Base-by-base conservation (phyloP, 2,113 vertebrate genomes). In the Fulmarus glacialis region DNA sequence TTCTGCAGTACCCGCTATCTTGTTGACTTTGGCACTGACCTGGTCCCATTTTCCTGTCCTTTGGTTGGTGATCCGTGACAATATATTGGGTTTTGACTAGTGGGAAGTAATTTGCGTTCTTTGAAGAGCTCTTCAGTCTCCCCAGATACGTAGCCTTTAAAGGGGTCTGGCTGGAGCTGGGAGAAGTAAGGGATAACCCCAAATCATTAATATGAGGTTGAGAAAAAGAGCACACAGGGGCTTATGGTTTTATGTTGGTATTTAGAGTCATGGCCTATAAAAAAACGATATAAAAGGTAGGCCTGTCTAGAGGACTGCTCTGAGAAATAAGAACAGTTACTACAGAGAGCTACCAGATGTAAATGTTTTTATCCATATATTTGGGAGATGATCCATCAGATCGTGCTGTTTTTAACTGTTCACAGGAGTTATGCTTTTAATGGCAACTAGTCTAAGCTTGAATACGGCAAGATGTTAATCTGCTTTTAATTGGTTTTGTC, bases 401-500 rank as follows among this genome's bases (percentile, higher is more conserved):
- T 19, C 1, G 11, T 58, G 66, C 84, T 87, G 89, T 1, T 85
- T 78, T 93, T 66, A 82, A n/a, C 70, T 62, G 19, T 62, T 66
- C 48, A 42, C 77, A n/a, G 48, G 56, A 64, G 40, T 42, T 56
- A 56, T 2, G 8, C 55, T 96, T 96, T 79, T 62, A 90, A 80
- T 88, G 96, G 67, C 84, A 91, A 36, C 89, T 66, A 67, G n/a
- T 73, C 58, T 77, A 43, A 73, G 62, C 79, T 58, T 29, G 82
- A 63, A 22, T 3, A 27, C 1, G 8, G 36, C 58, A 4, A 62
- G 70, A 40, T 89, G 40, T 93, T 85, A 59, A 93, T 94, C 74
- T 94, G 91, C 11, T 96, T 93, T 91, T 90, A 66, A 63, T 91
- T 70, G 84, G 66, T 67, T 91, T 89, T 94, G 91, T 93, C 60